phyloP scores from a whole-genome alignment of 2,797 vertebrate genomes.

The Eulemur coronatus region DNA sequence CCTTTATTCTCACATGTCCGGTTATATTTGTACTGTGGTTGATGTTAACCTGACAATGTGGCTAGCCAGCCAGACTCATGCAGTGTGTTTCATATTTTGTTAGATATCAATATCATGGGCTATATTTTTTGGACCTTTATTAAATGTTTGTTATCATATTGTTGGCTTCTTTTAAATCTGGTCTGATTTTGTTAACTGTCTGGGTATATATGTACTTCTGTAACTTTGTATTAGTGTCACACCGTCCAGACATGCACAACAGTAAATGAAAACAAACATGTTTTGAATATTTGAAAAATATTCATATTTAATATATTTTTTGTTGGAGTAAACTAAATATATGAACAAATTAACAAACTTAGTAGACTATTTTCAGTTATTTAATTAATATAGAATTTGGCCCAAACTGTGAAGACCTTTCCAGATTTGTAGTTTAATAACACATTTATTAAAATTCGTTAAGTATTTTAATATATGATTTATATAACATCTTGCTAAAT shows the following conservation, averaged over 20 bases:
- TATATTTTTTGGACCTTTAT: conserved; percentile 24
- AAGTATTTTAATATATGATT: background rate
- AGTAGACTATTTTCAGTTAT: background rate
- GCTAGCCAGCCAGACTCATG: background rate
- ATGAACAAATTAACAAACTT: background rate
- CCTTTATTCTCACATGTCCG: conserved; percentile 14
- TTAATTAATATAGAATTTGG: background rate
- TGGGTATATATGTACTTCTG: background rate
- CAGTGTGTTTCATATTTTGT: background rate
- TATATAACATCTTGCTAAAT: background rate
- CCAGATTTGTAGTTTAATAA: conserved; percentile 6
- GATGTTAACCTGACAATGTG: conserved; percentile 15
- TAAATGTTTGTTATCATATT: conserved; percentile 3
- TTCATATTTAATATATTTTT: background rate
- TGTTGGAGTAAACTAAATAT: background rate
- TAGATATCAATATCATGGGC: background rate
- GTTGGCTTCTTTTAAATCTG: background rate
- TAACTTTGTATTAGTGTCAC: background rate
- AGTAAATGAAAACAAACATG: background rate
- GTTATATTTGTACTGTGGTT: background rate
- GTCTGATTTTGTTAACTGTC: conserved; percentile 30
- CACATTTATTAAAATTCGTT: background rate
- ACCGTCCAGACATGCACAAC: background rate
- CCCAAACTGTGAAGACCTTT: background rate
- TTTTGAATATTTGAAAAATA: conserved; percentile 21